These are phyloP conservation scores for Drosophila biarmipes DNA, from an alignment of 1,140 invertebrate genomes.

Conservation along the genomic window DNA sequence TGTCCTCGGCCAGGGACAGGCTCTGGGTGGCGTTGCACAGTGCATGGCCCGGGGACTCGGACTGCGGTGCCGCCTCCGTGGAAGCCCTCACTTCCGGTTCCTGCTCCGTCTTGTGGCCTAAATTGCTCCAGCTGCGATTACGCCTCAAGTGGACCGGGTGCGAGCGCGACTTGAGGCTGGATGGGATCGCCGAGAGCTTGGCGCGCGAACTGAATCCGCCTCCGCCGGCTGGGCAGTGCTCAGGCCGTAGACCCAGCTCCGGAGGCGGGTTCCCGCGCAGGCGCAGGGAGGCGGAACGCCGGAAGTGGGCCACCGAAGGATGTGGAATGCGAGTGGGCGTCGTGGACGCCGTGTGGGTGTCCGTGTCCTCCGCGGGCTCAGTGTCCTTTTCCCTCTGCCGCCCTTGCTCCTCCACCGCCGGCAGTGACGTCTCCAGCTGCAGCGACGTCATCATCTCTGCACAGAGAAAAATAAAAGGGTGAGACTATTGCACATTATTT, in stretches of 20 bases:
- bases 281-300: slow-evolving; percentile 73
- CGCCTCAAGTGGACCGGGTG: slow-evolving; percentile 38
- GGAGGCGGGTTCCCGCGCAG: slow-evolving; percentile 68
- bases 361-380: slow-evolving; percentile 8
- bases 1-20: slow-evolving; percentile 33
- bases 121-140: slow-evolving; percentile 68
- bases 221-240: slow-evolving; percentile 26
- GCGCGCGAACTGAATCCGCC: slow-evolving; percentile 69
- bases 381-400: slow-evolving; percentile 6
- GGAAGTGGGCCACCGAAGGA: slow-evolving; percentile 45
- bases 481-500: too few relatives aligned
- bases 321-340: slow-evolving; percentile 71
- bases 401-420: slow-evolving; percentile 16
- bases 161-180: slow-evolving; percentile 31
- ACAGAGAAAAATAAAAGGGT: background rate
- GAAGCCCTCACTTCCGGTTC: slow-evolving; percentile 29
- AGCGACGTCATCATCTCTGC: slow-evolving; percentile 60
- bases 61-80: slow-evolving; percentile 11
- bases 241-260: slow-evolving; percentile 18
- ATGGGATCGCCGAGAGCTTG: slow-evolving; percentile 61
- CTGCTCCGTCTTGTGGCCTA: slow-evolving; percentile 58
- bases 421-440: slow-evolving; percentile 59
- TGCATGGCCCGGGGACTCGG: slow-evolving; percentile 19
- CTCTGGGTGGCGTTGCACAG: slow-evolving; percentile 56
- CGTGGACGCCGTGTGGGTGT: slow-evolving; percentile 16